Conservation (phyloP, 35 echinoderm and acorn worm species). For the Apostichopus japonicus region DNA sequence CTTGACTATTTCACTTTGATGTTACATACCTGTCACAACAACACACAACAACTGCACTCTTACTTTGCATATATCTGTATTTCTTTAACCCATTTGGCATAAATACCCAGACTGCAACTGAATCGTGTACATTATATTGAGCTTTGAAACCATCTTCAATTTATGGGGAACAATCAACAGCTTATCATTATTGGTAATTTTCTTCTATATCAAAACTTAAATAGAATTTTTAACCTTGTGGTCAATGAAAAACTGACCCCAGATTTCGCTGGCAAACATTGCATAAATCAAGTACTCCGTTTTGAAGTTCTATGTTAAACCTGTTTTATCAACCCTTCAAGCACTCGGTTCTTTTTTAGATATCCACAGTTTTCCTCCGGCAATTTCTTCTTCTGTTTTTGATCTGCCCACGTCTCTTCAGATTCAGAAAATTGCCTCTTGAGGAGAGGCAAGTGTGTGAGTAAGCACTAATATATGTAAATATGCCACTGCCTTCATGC, state of each 20-base stretch:
- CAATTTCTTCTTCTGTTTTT: background rate
- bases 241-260: background rate
- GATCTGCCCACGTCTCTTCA: conserved; percentile 14
- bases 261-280: background rate
- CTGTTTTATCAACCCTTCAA: background rate
- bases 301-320: background rate
- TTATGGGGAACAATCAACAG: too few relatives aligned
- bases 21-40: too few relatives aligned
- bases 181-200: too few relatives aligned
- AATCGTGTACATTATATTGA: too few relatives aligned
- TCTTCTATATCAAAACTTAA: too few relatives aligned
- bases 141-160: too few relatives aligned
- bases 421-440: conserved; percentile 29
- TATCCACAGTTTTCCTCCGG: background rate
- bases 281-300: background rate
- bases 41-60: too few relatives aligned
- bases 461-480: conserved; percentile 55
- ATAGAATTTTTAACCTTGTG: background rate
- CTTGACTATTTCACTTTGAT: too few relatives aligned
- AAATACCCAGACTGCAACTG: too few relatives aligned
- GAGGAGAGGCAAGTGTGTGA: conserved; percentile 36
- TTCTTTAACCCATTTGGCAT: too few relatives aligned
- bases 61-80: too few relatives aligned
- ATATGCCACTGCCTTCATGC: conserved; percentile 36
- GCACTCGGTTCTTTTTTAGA: background rate